Evolutionary conservation across 2,797 vertebrate genomes (phyloP).

Genomic region (Potorous gilbertii): DNA sequence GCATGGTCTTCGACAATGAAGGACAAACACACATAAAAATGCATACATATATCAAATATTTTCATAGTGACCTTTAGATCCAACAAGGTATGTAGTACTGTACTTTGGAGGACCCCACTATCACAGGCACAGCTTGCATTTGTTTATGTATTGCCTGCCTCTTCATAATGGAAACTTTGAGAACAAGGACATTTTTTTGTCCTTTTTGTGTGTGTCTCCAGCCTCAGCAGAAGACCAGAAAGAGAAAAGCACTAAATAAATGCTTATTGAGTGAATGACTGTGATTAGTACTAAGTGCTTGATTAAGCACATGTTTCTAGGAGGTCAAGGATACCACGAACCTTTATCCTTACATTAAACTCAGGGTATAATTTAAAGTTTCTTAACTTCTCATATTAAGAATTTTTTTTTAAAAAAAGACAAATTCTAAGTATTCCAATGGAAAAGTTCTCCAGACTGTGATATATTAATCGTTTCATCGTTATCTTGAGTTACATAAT

Average conservation of each 20-base stretch:
- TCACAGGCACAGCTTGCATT: not conserved
- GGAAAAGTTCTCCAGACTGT: conserved; percentile 40
- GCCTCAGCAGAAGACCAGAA: not conserved
- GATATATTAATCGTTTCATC: conserved; percentile 21
- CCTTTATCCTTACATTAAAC: conserved; percentile 12
- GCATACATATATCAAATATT: not conserved
- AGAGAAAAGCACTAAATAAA: not conserved
- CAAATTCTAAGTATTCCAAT: not conserved
- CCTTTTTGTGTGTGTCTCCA: not conserved
- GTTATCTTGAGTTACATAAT: conserved; percentile 19
- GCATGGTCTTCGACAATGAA: no score
- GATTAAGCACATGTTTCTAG: conserved; percentile 12
- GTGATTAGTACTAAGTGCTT: conserved; percentile 37
- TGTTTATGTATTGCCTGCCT: not conserved
- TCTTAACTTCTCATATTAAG: conserved; percentile 29
- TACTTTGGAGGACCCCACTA: not conserved
- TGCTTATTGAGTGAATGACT: not conserved
- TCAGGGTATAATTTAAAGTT: conserved; percentile 31
- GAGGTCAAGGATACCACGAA: not conserved
- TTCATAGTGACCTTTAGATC: not conserved
- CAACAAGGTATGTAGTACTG: not conserved
- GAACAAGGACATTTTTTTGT: not conserved
- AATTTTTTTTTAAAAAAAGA: not conserved
- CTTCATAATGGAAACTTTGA: not conserved
- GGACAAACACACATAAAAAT: not conserved